phyloP scores from a whole-genome alignment of 2,888 invertebrate species.

The Pyralis farinalis region DNA sequence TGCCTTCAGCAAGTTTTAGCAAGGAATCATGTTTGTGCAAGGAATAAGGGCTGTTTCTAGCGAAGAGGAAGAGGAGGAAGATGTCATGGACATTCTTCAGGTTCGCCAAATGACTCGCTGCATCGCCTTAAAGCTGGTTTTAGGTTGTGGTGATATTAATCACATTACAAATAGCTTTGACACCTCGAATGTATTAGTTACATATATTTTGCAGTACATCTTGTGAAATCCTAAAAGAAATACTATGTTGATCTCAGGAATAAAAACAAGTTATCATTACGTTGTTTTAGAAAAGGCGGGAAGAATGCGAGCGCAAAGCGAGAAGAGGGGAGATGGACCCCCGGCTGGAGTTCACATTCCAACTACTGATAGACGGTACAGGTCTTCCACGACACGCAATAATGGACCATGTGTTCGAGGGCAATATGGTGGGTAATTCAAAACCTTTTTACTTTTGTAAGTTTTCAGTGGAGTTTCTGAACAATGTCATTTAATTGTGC shows the following conservation, averaged over 20 bases:
- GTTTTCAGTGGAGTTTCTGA: background rate
- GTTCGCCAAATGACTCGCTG: slow-evolving; percentile 37
- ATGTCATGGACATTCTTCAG: slow-evolving; percentile 74
- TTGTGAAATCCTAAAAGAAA: no score
- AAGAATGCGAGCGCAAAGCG: slow-evolving; percentile 96
- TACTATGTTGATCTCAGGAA: no score
- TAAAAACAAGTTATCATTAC: no score
- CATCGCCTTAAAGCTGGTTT: background rate
- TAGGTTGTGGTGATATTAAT: background rate
- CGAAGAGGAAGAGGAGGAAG: slow-evolving; percentile 82
- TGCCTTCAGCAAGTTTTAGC: background rate
- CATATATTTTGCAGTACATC: no score
- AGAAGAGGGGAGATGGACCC: slow-evolving; percentile 96
- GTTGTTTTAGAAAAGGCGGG: slow-evolving; percentile 82
- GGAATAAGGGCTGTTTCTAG: slow-evolving; percentile 78
- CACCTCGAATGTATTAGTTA: no score
- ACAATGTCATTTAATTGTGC: slow-evolving; percentile 22
- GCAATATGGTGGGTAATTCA: slow-evolving; percentile 85
- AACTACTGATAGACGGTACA: slow-evolving; percentile 92
- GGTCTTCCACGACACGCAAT: slow-evolving; percentile 90
- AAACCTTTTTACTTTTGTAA: background rate
- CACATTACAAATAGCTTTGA: background rate
- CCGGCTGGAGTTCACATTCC: slow-evolving; percentile 93
- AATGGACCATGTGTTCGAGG: slow-evolving; percentile 95
- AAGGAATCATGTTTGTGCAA: slow-evolving; percentile 77